Conservation (phyloP, 1,140 invertebrate genomes). For the Bombus difficillimus region DNA sequence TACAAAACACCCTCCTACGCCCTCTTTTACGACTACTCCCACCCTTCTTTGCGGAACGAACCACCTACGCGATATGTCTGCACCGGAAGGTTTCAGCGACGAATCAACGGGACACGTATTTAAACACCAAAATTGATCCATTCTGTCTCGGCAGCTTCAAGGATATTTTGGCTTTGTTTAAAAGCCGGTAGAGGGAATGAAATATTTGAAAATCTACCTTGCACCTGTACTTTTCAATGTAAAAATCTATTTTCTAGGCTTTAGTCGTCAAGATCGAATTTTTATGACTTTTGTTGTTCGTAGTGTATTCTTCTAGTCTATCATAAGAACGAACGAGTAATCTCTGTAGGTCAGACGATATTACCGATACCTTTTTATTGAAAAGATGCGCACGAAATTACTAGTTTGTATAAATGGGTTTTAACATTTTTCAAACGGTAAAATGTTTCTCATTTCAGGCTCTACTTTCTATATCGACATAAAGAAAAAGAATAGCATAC, state of each 20-base stretch:
- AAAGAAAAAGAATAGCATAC: neutral
- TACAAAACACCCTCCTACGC: conserved; percentile 57
- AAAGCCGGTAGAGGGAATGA: neutral
- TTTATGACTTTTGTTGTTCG: neutral
- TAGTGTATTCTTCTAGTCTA: neutral
- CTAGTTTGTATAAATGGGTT: neutral
- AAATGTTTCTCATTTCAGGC: neutral
- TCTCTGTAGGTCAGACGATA: neutral
- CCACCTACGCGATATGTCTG: neutral
- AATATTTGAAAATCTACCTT: neutral
- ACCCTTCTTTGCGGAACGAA: neutral
- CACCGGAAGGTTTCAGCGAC: neutral
- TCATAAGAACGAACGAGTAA: neutral
- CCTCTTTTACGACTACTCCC: conserved; percentile 1
- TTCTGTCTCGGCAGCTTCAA: neutral
- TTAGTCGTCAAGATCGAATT: neutral
- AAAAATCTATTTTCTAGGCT: neutral
- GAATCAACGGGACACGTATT: neutral
- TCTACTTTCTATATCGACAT: neutral
- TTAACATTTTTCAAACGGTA: neutral
- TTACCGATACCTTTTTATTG: neutral
- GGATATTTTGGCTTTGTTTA: neutral
- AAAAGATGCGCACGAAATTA: neutral
- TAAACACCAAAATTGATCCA: conserved; percentile 15
- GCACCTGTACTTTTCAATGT: neutral